Evolutionary conservation across 2,113 vertebrate species (phyloP).

Genomic region (Halcyon senegalensis): DNA sequence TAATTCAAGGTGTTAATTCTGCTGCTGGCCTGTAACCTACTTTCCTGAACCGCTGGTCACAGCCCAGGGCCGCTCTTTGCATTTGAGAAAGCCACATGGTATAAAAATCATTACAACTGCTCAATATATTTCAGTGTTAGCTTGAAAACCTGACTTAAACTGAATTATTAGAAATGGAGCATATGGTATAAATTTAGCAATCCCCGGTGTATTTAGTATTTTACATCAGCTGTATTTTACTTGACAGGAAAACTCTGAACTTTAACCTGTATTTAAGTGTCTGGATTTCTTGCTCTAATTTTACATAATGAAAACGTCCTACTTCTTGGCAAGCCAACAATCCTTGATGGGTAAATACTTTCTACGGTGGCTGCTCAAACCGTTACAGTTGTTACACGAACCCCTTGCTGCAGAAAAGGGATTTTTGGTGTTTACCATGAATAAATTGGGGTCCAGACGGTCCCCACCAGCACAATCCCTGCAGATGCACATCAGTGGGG

Average conservation of each 20-base stretch:
- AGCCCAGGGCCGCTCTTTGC: not conserved
- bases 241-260: constrained; percentile 19
- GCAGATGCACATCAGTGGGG: not conserved
- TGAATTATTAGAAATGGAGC: constrained; percentile 26
- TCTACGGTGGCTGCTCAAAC: not conserved
- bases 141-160: constrained; percentile 19
- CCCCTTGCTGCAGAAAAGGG: not conserved
- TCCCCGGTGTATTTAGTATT: not conserved
- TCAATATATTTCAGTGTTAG: not conserved
- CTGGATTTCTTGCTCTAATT: constrained; percentile 43
- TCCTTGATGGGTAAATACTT: not conserved
- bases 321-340: not conserved
- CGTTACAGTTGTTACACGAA: not conserved
- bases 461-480: not conserved
- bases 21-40: not conserved
- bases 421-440: not conserved
- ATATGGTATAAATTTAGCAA: constrained; percentile 38
- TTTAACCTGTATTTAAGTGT: constrained; percentile 46
- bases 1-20: constrained; percentile 1
- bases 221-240: constrained; percentile 16
- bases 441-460: not conserved
- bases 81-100: not conserved
- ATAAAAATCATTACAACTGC: not conserved
- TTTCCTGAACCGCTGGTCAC: not conserved
- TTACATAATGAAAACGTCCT: not conserved